These are phyloP conservation scores for Baryphthengus martii DNA, from an alignment of 2,113 vertebrate species.

Conservation along the genomic window DNA sequence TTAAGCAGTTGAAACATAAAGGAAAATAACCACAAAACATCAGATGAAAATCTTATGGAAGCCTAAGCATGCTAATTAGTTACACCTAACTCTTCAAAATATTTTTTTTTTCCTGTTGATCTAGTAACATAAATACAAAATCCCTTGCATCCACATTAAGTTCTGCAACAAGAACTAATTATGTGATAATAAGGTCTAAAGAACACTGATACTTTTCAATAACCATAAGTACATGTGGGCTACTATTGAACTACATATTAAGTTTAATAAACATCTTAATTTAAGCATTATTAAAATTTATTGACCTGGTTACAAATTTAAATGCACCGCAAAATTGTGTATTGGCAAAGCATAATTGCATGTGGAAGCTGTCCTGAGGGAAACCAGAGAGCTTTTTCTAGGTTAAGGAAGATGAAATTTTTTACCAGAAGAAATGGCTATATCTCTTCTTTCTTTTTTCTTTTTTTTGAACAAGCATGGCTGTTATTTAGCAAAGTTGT, in stretches of 20 bases:
- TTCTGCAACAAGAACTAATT: not conserved
- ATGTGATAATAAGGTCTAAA: not conserved
- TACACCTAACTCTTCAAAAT: not conserved
- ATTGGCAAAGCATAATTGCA: not conserved
- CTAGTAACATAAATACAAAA: not conserved
- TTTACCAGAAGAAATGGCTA: not conserved
- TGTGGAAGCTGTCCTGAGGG: not conserved
- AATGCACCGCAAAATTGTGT: not conserved
- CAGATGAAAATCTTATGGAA: not conserved
- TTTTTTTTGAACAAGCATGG: not conserved
- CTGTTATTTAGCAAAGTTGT: not conserved
- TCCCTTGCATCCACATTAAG: not conserved
- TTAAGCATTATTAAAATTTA: not conserved
- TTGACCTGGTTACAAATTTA: not conserved
- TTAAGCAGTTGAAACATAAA: not conserved
- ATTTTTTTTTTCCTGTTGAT: not conserved
- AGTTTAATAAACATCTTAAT: not conserved
- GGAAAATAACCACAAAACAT: not conserved
- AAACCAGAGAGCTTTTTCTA: not conserved
- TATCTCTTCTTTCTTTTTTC: not conserved
- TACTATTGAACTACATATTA: not conserved
- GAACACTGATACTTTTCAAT: not conserved
- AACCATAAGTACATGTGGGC: not conserved
- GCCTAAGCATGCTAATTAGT: not conserved
- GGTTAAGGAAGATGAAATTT: not conserved